A percentile compares a stretch with the other conserved stretches of the same genome.
Conservation (phyloP, 2,888 invertebrate genomes). For the Steinernema carpocapsae region DNA sequence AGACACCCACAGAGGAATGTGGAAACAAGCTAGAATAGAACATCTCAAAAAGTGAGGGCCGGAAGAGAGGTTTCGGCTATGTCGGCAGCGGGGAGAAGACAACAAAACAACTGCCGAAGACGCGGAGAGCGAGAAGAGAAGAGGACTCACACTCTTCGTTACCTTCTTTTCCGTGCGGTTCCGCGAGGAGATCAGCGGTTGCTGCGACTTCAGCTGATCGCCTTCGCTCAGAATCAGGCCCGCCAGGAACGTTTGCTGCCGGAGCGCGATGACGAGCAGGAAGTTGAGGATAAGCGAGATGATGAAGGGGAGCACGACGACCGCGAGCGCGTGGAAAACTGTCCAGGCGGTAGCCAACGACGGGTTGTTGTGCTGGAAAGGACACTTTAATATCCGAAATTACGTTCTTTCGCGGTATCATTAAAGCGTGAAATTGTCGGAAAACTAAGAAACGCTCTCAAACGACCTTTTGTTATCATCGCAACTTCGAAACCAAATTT, state of each 20-base stretch:
- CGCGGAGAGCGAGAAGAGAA: neutral
- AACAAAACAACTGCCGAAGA: no score
- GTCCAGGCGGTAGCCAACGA: constrained; percentile 33
- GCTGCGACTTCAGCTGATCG: constrained; percentile 26
- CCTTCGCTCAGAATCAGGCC: constrained; percentile 27
- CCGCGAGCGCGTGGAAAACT: constrained; percentile 28
- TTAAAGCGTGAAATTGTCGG: no score
- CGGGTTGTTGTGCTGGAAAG: constrained; percentile 16
- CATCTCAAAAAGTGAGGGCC: no score
- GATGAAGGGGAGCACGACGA: constrained; percentile 33
- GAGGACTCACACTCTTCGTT: constrained; percentile 20
- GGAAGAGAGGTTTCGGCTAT: no score
- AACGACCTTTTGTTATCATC: no score
- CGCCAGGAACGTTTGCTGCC: constrained; percentile 29
- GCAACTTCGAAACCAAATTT: no score
- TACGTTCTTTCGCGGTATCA: no score
- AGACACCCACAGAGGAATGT: no score
- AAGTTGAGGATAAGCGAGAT: constrained; percentile 22
- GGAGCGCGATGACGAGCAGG: constrained; percentile 20
- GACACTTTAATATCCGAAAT: neutral
- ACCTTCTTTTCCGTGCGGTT: constrained; percentile 33
- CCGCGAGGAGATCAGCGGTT: constrained; percentile 33
- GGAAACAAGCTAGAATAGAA: no score
- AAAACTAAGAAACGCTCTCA: no score
- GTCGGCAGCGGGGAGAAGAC: neutral